Percentiles rank a stretch among this genome's conserved stretches.
phyloP scores from a whole-genome alignment of 2,797 vertebrate genomes.

The Lates japonicus region DNA sequence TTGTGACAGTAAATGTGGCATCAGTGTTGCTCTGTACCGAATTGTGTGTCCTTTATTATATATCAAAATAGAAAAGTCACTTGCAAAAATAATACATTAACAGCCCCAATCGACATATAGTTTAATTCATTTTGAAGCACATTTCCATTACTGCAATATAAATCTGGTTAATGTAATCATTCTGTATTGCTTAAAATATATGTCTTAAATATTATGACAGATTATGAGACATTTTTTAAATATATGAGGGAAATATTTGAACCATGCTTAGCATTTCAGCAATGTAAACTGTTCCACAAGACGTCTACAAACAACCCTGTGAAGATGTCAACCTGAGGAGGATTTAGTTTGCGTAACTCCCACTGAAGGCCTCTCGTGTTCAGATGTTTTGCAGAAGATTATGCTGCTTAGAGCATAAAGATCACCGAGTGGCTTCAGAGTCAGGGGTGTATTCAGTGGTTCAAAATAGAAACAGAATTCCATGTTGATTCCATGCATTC shows the following conservation, averaged over 20 bases:
- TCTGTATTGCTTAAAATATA: neutral
- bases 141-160: neutral
- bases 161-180: neutral
- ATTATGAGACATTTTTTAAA: constrained; percentile 4
- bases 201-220: neutral
- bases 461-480: constrained; percentile 67
- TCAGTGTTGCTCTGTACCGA: neutral
- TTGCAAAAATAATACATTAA: too few relatives aligned
- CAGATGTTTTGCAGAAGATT: constrained; percentile 67
- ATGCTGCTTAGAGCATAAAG: constrained; percentile 39
- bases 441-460: constrained; percentile 28
- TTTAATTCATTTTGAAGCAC: too few relatives aligned
- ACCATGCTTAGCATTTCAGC: constrained; percentile 52
- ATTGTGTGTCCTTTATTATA: neutral
- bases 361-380: constrained; percentile 35
- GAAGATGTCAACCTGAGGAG: constrained; percentile 52
- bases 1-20: constrained; percentile 5
- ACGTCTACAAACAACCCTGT: constrained; percentile 72
- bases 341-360: constrained; percentile 49
- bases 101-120: too few relatives aligned
- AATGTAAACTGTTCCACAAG: constrained; percentile 72
- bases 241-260: constrained; percentile 34
- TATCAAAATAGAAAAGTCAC: too few relatives aligned
- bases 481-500: constrained; percentile 68
- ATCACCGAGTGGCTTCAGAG: constrained; percentile 48